A percentile compares a stretch with the other conserved stretches of the same genome.
These are phyloP conservation scores for Tethya wilhelma DNA, from an alignment of 37 sponge, comb jelly and placozoan species.

Conservation along the genomic window DNA sequence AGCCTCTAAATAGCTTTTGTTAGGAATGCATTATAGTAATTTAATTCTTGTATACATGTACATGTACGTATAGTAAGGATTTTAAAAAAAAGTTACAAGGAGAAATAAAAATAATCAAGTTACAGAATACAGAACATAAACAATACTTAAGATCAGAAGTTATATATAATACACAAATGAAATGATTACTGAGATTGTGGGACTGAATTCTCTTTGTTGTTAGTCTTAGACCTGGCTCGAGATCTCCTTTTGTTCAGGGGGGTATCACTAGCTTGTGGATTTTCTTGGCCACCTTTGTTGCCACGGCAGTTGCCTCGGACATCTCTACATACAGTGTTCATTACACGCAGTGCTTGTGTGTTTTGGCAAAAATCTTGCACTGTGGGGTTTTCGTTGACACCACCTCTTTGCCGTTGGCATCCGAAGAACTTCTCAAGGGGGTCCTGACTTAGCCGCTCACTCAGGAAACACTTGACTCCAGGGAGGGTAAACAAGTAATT, in stretches of 20 bases:
- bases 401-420: background rate
- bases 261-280: background rate
- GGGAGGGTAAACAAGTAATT: background rate
- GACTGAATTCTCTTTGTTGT: background rate
- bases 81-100: slow-evolving; percentile 5
- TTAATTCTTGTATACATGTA: too few relatives aligned
- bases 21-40: too few relatives aligned
- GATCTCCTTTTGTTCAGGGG: slow-evolving; percentile 25
- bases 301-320: slow-evolving; percentile 28
- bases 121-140: background rate
- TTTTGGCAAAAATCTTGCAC: slow-evolving; percentile 7
- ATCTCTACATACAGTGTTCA: slow-evolving; percentile 13
- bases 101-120: background rate
- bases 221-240: background rate
- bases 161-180: too few relatives aligned
- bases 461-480: slow-evolving; percentile 22
- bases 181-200: too few relatives aligned
- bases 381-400: slow-evolving; percentile 30
- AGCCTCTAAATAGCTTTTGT: too few relatives aligned
- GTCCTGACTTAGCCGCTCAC: slow-evolving; percentile 34
- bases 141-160: background rate
- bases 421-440: slow-evolving; percentile 15
- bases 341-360: slow-evolving; percentile 17
- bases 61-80: too few relatives aligned
- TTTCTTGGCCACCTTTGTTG: background rate